These are phyloP conservation scores for Allacma fusca DNA, from an alignment of 2,888 invertebrate species.

Conservation along the genomic window DNA sequence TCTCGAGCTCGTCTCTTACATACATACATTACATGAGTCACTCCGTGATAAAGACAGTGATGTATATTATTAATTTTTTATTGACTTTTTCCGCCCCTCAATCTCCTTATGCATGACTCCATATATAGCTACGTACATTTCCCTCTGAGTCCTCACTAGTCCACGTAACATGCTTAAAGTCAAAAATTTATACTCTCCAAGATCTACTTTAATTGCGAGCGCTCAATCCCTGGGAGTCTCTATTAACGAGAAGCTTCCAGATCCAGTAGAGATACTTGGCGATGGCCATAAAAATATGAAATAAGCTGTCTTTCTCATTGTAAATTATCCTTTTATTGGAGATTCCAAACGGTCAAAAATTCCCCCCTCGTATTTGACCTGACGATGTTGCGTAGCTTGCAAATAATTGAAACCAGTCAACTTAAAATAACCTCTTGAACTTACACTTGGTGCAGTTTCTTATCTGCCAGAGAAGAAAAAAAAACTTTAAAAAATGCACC, in stretches of 20 bases:
- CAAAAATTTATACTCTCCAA: too few species aligned
- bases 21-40: neutral
- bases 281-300: neutral
- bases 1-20: too few species aligned
- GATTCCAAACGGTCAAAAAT: neutral
- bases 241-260: neutral
- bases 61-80: slow-evolving; percentile 19
- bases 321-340: neutral
- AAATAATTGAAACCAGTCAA: neutral
- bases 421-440: neutral
- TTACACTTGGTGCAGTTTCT: neutral
- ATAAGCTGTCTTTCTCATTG: neutral
- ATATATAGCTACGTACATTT: neutral
- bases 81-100: neutral
- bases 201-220: neutral
- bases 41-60: neutral
- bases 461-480: neutral
- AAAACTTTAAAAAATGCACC: too few species aligned
- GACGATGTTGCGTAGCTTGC: neutral
- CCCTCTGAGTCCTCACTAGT: neutral
- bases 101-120: neutral
- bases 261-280: neutral
- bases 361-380: neutral
- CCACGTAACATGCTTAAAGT: too few species aligned
- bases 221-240: neutral